Conservation (phyloP, 2,888 invertebrate species). For the Ametastegia equiseti region DNA sequence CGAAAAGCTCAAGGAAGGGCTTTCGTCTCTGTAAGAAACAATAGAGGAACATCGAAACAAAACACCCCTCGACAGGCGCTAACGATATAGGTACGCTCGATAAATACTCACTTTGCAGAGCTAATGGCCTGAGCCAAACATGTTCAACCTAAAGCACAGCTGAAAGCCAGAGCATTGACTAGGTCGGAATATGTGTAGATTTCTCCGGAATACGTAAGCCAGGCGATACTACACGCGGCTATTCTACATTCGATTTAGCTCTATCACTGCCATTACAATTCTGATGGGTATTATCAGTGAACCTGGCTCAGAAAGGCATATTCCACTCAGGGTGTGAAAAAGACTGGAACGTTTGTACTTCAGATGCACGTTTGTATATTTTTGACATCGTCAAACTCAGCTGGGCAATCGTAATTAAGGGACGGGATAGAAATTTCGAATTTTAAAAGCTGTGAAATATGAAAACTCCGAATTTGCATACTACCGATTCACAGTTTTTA, state of each 20-base stretch:
- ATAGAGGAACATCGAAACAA: constrained; percentile 30
- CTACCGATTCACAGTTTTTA: too few relatives aligned
- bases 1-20: not conserved
- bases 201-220: too few relatives aligned
- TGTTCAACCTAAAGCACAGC: not conserved
- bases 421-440: too few relatives aligned
- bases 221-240: too few relatives aligned
- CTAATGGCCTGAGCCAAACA: constrained; percentile 9
- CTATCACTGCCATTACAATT: not conserved
- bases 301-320: not conserved
- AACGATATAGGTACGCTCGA: constrained; percentile 35
- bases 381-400: too few relatives aligned
- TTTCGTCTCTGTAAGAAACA: constrained; percentile 36
- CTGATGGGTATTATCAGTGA: not conserved
- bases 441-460: too few relatives aligned
- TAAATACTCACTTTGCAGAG: constrained; percentile 35
- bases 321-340: too few relatives aligned
- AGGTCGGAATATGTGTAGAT: not conserved
- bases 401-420: too few relatives aligned
- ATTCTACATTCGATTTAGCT: not conserved
- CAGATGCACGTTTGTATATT: too few relatives aligned
- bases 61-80: constrained; percentile 30
- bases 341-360: too few relatives aligned
- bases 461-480: too few relatives aligned
- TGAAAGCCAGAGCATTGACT: constrained; percentile 2